Percentiles rank a stretch among this genome's conserved stretches.
Conservation (phyloP, 2,113 vertebrate genomes). For the Ammodramus savannarum region DNA sequence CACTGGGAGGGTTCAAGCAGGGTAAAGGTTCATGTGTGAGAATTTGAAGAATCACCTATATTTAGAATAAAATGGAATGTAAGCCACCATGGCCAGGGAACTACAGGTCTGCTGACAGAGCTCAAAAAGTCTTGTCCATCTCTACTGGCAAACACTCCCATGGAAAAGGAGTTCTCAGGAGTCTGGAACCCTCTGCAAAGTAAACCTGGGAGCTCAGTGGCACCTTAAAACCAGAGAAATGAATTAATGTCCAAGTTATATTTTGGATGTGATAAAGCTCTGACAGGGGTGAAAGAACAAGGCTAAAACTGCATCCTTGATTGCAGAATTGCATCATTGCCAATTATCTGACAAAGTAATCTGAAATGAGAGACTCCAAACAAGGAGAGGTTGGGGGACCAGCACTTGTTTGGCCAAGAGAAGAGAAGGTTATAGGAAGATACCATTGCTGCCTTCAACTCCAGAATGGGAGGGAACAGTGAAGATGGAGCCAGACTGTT, state of each 20-base stretch:
- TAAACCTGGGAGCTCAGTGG: background rate
- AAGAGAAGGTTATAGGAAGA: background rate
- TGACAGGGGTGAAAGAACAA: background rate
- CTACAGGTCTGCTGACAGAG: background rate
- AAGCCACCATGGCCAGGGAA: background rate
- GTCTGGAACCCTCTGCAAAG: background rate
- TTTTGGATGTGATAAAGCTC: background rate
- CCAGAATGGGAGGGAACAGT: background rate
- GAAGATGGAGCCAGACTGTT: background rate
- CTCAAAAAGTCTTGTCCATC: background rate
- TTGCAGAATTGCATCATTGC: background rate
- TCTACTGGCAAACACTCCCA: background rate
- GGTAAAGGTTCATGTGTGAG: background rate
- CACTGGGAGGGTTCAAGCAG: background rate
- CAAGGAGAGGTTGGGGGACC: background rate
- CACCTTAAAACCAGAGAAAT: background rate
- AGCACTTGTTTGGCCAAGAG: background rate
- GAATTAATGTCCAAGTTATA: background rate
- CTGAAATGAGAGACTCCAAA: background rate
- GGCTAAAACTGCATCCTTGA: background rate
- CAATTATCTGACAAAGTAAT: background rate
- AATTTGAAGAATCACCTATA: background rate
- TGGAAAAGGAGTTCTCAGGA: background rate
- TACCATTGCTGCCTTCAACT: background rate
- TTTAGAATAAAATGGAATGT: background rate